These are phyloP conservation scores for Rhingia rostrata DNA, from an alignment of 2,888 invertebrate genomes.

Conservation along the genomic window DNA sequence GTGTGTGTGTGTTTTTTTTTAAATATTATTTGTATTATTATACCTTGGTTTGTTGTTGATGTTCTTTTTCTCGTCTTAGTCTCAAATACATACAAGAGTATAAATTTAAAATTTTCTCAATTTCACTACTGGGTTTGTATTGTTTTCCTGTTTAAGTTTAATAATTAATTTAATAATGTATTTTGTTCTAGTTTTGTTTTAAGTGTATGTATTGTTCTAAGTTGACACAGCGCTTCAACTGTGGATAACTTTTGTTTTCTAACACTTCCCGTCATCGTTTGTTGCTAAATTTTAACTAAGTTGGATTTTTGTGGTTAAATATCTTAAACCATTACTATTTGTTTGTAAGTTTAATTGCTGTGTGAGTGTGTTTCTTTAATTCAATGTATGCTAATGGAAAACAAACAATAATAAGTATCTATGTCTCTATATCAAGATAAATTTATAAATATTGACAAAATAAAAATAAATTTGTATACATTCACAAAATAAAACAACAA, in stretches of 20 bases:
- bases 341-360: slow-evolving; percentile 30
- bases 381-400: slow-evolving; percentile 29
- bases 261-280: slow-evolving; percentile 42
- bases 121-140: slow-evolving; percentile 43
- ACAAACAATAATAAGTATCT: slow-evolving; percentile 4
- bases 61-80: slow-evolving; percentile 43
- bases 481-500: slow-evolving; percentile 8
- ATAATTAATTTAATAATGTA: slow-evolving; percentile 30
- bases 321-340: slow-evolving; percentile 18
- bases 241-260: slow-evolving; percentile 9
- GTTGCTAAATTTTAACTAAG: slow-evolving; percentile 64
- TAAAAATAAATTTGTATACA: slow-evolving; percentile 12
- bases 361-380: slow-evolving; percentile 23
- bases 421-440: slow-evolving; percentile 15
- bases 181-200: slow-evolving; percentile 37
- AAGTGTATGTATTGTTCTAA: slow-evolving; percentile 63
- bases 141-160: not conserved
- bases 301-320: not conserved
- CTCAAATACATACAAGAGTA: slow-evolving; percentile 73
- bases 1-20: slow-evolving; percentile 19
- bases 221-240: slow-evolving; percentile 42
- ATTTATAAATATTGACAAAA: slow-evolving; percentile 8
- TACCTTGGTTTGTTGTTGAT: slow-evolving; percentile 41
- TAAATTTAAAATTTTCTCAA: slow-evolving; percentile 63
- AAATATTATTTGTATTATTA: slow-evolving; percentile 59